phyloP scores from a whole-genome alignment of 1,140 invertebrate species.

The Leptoteleia sp. region DNA sequence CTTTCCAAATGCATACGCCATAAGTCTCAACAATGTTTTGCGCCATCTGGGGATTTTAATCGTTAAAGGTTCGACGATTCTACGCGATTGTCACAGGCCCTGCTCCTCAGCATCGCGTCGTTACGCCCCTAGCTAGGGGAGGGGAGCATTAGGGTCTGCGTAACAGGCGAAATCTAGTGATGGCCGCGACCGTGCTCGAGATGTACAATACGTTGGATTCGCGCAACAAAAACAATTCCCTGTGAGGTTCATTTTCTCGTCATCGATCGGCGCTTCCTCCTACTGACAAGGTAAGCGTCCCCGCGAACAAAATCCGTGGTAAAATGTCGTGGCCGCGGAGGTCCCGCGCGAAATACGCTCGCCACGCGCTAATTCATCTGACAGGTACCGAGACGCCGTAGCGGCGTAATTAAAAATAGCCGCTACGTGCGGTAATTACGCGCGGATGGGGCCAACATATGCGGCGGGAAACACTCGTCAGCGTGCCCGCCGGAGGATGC shows the following conservation, averaged over 20 bases:
- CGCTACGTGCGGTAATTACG: slow-evolving; percentile 50
- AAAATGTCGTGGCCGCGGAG: not conserved
- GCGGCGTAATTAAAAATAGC: slow-evolving; percentile 61
- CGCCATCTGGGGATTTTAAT: too few species aligned
- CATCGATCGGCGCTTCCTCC: slow-evolving; percentile 38
- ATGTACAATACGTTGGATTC: slow-evolving; percentile 56
- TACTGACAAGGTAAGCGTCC: slow-evolving; percentile 51
- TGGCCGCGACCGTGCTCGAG: slow-evolving; percentile 61
- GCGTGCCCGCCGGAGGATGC: not conserved
- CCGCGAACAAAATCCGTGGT: not conserved
- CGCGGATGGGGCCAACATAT: slow-evolving; percentile 20
- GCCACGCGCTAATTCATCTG: slow-evolving; percentile 35
- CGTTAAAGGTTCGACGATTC: too few species aligned
- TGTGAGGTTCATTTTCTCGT: slow-evolving; percentile 43
- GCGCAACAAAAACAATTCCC: slow-evolving; percentile 44
- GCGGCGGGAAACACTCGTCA: slow-evolving; percentile 13
- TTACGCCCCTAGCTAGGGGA: slow-evolving; percentile 46
- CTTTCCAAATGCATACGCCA: too few species aligned
- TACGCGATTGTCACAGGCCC: too few species aligned
- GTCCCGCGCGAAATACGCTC: not conserved
- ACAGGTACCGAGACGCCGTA: slow-evolving; percentile 54
- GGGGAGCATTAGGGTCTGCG: slow-evolving; percentile 27
- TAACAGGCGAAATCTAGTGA: slow-evolving; percentile 56
- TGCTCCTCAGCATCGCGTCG: slow-evolving; percentile 13
- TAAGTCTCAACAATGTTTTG: too few species aligned